phyloP scores from a whole-genome alignment of 2,888 invertebrate genomes.

The Dioctria linearis region DNA sequence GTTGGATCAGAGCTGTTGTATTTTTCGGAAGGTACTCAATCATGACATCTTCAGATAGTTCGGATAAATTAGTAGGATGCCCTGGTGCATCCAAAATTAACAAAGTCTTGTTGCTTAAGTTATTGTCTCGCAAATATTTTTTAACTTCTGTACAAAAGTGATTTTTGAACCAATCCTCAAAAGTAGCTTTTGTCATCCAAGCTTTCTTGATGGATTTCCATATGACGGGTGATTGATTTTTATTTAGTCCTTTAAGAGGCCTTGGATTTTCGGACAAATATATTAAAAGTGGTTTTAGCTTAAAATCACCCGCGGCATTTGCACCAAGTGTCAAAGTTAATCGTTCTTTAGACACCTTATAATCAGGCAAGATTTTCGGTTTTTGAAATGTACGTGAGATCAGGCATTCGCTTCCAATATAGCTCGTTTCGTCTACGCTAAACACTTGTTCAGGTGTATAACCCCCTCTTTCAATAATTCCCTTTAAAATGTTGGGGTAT shows the following conservation, averaged over 20 bases:
- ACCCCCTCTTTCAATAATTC: conserved; percentile 59
- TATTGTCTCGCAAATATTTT: conserved; percentile 58
- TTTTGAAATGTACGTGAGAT: conserved; percentile 62
- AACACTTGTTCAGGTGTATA: conserved; percentile 61
- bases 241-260: conserved; percentile 61
- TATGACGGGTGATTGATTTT: conserved; percentile 61
- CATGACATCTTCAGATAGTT: conserved; percentile 57
- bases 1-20: conserved; percentile 59
- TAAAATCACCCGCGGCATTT: conserved; percentile 63
- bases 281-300: conserved; percentile 62
- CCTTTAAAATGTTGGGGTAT: conserved; percentile 54
- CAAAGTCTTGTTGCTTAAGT: conserved; percentile 59
- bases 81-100: conserved; percentile 60
- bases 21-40: conserved; percentile 62
- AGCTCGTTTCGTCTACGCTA: conserved; percentile 61
- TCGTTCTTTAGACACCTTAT: conserved; percentile 61
- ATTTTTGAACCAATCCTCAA: conserved; percentile 59
- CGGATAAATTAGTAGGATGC: conserved; percentile 58
- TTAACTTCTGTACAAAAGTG: conserved; percentile 55
- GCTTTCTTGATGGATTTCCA: conserved; percentile 62
- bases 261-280: conserved; percentile 60
- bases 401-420: conserved; percentile 63
- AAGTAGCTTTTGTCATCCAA: conserved; percentile 59
- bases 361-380: conserved; percentile 61
- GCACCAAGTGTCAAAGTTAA: conserved; percentile 62